Percentiles rank a stretch among this genome's conserved stretches.
phyloP scores from a whole-genome alignment of 2,888 invertebrate genomes.

The Physocephala rufipes region DNA sequence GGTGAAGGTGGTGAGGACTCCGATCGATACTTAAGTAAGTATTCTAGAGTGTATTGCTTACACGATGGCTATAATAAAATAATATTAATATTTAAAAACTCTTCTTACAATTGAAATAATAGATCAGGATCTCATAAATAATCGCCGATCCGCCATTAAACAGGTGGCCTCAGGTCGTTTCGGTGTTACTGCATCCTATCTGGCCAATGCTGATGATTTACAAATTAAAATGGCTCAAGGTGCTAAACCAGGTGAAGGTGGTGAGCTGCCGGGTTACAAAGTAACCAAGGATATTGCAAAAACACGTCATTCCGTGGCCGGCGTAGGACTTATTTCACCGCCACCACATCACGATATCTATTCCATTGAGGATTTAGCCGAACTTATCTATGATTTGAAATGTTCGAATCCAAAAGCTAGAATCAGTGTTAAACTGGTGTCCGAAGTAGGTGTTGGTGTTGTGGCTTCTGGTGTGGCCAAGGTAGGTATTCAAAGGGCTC shows the following conservation, averaged over 20 bases:
- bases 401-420: conserved; percentile 95
- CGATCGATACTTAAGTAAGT: conserved; percentile 75
- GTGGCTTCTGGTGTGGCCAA: conserved; percentile 99
- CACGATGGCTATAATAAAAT: neutral
- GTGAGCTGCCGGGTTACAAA: conserved; percentile 92
- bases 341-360: conserved; percentile 99
- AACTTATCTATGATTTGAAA: conserved; percentile 97
- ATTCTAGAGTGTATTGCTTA: neutral
- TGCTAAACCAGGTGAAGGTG: conserved; percentile 99
- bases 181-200: conserved; percentile 96
- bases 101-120: neutral
- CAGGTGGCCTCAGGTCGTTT: conserved; percentile 99
- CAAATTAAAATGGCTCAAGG: conserved; percentile 99
- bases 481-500: conserved; percentile 66
- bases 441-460: conserved; percentile 98
- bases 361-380: conserved; percentile 98
- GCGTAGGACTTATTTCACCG: conserved; percentile 97
- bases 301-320: conserved; percentile 94
- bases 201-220: conserved; percentile 97
- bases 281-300: conserved; percentile 94
- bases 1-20: conserved; percentile 95
- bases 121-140: conserved; percentile 80
- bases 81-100: neutral
- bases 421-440: conserved; percentile 97
- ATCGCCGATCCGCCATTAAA: conserved; percentile 94